phyloP scores from a whole-genome alignment of 2,888 invertebrate species.

The Chymomyza procnemis region DNA sequence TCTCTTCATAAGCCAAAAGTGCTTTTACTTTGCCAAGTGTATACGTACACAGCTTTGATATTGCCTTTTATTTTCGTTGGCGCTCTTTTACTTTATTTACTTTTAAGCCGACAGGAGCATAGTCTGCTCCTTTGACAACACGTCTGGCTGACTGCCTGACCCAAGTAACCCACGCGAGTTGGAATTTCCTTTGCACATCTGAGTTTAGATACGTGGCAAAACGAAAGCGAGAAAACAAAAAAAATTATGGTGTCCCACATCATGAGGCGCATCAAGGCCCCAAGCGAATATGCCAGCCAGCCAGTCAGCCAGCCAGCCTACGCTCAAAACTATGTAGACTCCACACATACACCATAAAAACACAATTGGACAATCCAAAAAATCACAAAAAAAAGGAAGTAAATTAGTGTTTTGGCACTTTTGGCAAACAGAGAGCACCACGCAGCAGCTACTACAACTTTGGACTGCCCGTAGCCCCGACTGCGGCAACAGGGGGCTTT shows the following conservation, averaged over 20 bases:
- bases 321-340: neutral
- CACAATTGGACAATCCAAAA: constrained; percentile 13
- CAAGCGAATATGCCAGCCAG: neutral
- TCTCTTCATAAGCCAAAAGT: neutral
- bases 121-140: constrained; percentile 10
- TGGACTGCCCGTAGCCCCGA: neutral
- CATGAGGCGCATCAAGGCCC: constrained; percentile 4
- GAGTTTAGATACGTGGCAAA: constrained; percentile 60
- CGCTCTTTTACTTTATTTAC: constrained; percentile 5
- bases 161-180: constrained; percentile 35
- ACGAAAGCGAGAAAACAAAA: constrained; percentile 1
- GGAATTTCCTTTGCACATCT: constrained; percentile 55
- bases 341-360: neutral
- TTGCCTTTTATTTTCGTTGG: constrained; percentile 2
- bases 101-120: constrained; percentile 4
- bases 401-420: constrained; percentile 75
- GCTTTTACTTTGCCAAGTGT: neutral
- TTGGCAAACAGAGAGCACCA: constrained; percentile 64
- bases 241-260: constrained; percentile 4
- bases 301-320: neutral
- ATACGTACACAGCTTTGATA: neutral
- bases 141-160: neutral
- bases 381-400: constrained; percentile 49
- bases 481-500: neutral
- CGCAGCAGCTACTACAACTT: neutral